These are phyloP conservation scores for Bambusicola thoracicus DNA, from an alignment of 2,113 vertebrate genomes.

Conservation along the genomic window DNA sequence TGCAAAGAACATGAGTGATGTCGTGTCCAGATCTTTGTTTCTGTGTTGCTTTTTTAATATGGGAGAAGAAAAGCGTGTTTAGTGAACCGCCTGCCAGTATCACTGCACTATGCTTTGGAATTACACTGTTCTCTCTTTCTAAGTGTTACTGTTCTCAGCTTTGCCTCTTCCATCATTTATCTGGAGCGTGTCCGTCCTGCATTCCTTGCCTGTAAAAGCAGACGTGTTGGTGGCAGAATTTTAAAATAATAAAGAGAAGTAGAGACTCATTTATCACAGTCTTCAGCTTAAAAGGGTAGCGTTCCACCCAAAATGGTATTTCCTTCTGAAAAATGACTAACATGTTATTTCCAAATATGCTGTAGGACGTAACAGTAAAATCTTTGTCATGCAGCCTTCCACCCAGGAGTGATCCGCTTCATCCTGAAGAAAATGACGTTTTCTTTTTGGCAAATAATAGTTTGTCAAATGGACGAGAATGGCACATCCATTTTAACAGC, in stretches of 20 bases:
- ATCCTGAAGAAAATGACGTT: background rate
- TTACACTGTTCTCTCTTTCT: background rate
- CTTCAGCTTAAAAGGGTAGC: background rate
- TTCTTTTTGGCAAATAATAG: background rate
- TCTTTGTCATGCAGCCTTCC: background rate
- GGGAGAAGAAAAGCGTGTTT: background rate
- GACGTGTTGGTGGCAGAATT: background rate
- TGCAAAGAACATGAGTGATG: background rate
- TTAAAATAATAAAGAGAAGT: background rate
- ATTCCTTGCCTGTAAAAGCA: slow-evolving; percentile 8
- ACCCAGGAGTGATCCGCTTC: background rate
- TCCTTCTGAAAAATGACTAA: background rate
- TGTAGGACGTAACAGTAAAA: background rate
- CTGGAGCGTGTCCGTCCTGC: background rate
- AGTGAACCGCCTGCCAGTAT: background rate
- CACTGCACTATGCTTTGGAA: background rate
- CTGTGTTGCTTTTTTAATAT: background rate
- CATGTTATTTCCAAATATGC: background rate
- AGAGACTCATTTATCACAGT: background rate
- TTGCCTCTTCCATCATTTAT: background rate
- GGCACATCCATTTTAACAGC: background rate
- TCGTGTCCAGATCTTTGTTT: background rate
- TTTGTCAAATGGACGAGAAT: background rate
- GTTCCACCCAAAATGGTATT: background rate
- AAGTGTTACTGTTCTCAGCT: background rate